Conservation (phyloP, 2,797 vertebrate species). For the Crax fasciolata region DNA sequence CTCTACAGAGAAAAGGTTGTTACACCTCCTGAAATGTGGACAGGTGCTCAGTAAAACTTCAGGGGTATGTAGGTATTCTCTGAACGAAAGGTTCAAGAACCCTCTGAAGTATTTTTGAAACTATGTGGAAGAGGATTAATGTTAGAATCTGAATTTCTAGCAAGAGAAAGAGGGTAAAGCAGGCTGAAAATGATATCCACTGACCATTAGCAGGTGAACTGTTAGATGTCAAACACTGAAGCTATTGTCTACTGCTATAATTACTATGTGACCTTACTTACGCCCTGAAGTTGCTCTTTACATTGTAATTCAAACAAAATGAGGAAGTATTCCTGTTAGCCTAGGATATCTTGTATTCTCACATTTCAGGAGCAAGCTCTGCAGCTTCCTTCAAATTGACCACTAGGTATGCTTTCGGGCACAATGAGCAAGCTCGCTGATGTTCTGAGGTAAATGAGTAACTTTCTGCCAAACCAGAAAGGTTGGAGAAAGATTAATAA, state of each 20-base stretch:
- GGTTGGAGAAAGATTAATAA: background rate
- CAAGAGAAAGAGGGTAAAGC: background rate
- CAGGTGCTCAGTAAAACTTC: background rate
- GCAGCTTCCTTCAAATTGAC: background rate
- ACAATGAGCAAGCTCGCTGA: background rate
- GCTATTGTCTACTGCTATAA: background rate
- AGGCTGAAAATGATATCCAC: background rate
- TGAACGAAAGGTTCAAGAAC: background rate
- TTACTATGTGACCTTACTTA: background rate
- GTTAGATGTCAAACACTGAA: background rate
- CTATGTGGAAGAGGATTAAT: background rate
- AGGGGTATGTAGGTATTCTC: background rate
- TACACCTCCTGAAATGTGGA: background rate
- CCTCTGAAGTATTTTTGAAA: background rate
- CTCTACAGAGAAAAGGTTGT: background rate
- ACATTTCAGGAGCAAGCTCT: background rate
- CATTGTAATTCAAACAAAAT: background rate
- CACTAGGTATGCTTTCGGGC: background rate
- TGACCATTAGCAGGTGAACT: background rate
- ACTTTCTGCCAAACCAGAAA: background rate
- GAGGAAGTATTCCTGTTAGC: background rate
- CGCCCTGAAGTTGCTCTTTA: background rate
- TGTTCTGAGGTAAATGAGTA: background rate
- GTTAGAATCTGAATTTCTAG: background rate
- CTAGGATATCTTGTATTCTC: background rate